A percentile compares a stretch with the other conserved stretches of the same genome.
phyloP scores from a whole-genome alignment of 2,888 invertebrate species.

The Tetropium fuscum region DNA sequence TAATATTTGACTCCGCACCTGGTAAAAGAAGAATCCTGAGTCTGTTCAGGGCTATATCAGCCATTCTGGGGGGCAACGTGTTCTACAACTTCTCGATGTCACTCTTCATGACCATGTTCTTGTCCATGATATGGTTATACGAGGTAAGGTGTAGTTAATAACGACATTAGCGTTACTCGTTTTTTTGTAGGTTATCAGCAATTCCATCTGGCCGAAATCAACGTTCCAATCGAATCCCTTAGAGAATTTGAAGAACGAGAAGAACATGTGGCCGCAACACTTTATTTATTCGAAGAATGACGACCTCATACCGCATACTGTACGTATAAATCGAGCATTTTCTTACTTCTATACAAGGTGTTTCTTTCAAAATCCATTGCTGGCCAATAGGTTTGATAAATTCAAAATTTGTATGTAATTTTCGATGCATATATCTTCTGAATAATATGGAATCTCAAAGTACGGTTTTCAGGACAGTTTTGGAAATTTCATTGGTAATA shows the following conservation, averaged over 20 bases:
- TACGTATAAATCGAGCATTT: constrained; percentile 57
- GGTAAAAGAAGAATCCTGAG: constrained; percentile 72
- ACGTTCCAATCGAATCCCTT: constrained; percentile 70
- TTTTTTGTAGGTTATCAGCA: constrained; percentile 58
- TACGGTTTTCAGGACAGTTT: no score
- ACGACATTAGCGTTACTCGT: no score
- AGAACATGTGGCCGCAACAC: constrained; percentile 75
- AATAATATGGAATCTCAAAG: no score
- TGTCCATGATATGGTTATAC: constrained; percentile 72
- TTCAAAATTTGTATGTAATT: no score
- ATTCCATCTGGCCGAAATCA: constrained; percentile 54
- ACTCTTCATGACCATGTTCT: constrained; percentile 69
- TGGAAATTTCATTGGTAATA: no score
- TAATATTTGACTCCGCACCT: constrained; percentile 80
- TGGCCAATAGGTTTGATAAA: no score
- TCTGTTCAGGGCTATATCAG: constrained; percentile 72
- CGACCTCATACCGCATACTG: constrained; percentile 73
- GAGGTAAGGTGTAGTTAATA: constrained; percentile 65
- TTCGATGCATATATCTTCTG: no score
- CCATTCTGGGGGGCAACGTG: constrained; percentile 72
- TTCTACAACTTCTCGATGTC: constrained; percentile 71
- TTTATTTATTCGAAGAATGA: constrained; percentile 81
- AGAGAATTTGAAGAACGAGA: constrained; percentile 71
- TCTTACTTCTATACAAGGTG: neutral
- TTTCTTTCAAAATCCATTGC: no score